Percentiles rank a stretch among this genome's conserved stretches.
These are phyloP conservation scores for Ophiothrix spiculata DNA, from an alignment of 35 echinoderm and acorn worm species.

Conservation along the genomic window DNA sequence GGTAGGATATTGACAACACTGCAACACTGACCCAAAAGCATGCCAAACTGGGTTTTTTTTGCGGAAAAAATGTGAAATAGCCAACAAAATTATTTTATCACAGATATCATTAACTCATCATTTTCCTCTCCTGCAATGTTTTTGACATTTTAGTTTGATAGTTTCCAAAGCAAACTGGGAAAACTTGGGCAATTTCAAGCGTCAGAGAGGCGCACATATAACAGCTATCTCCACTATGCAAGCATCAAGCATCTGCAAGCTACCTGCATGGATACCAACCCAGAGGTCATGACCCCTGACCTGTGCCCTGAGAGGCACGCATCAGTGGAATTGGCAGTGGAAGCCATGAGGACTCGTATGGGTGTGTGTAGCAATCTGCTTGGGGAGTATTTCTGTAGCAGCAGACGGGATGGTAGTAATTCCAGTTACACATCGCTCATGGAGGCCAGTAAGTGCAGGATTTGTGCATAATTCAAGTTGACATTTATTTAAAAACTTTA, in stretches of 20 bases:
- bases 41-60: no score
- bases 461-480: no score
- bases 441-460: no score
- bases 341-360: constrained; percentile 75
- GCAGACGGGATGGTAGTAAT: no score
- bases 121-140: not conserved
- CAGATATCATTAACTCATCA: no score
- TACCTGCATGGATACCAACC: constrained; percentile 11
- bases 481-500: no score
- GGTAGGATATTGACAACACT: no score
- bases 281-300: not conserved
- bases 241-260: constrained; percentile 41
- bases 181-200: constrained; percentile 10
- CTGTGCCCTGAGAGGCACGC: constrained; percentile 31
- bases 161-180: constrained; percentile 8
- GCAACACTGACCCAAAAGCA: no score
- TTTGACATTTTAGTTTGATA: constrained; percentile 13
- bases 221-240: constrained; percentile 42
- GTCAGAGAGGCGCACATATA: constrained; percentile 22
- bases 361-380: constrained; percentile 67
- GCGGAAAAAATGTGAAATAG: no score
- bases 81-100: no score
- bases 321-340: constrained; percentile 53
- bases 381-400: constrained; percentile 49
- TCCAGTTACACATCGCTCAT: no score